Percentiles rank a stretch among this genome's conserved stretches.
Conservation (phyloP, 2,113 vertebrate genomes). For the Gavialis gangeticus region DNA sequence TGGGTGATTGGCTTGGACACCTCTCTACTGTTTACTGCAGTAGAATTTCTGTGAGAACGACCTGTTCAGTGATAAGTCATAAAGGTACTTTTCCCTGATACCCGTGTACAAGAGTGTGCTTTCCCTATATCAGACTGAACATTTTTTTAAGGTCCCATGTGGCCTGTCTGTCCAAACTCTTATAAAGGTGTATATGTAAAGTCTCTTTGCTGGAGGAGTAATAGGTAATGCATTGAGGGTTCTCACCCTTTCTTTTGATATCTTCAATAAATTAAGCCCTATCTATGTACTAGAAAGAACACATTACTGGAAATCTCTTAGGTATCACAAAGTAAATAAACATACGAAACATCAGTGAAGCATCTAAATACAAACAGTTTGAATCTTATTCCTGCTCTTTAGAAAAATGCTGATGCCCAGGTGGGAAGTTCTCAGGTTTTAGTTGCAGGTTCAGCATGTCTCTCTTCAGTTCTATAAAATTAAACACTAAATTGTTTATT, state of each 20-base stretch:
- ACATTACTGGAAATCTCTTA: neutral
- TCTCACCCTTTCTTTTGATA: neutral
- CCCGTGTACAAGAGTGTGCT: neutral
- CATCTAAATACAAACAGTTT: neutral
- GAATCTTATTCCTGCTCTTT: neutral
- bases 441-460: neutral
- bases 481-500: neutral
- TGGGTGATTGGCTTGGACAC: neutral
- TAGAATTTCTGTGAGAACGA: neutral
- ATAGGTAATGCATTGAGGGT: neutral
- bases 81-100: neutral
- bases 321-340: neutral
- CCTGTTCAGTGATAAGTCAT: neutral
- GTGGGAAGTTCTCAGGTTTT: neutral
- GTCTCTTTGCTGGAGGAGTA: neutral
- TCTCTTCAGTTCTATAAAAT: neutral
- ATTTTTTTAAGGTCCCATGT: neutral
- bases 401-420: neutral
- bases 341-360: neutral
- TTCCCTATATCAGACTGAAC: neutral
- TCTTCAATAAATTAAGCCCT: neutral
- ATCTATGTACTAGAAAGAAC: neutral
- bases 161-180: neutral
- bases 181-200: neutral
- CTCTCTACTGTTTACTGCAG: neutral